Evolutionary conservation across 2,113 vertebrate genomes (phyloP), one percentile per base, ranked within the genome.

Genomic region (Ellobius talpinus): DNA sequence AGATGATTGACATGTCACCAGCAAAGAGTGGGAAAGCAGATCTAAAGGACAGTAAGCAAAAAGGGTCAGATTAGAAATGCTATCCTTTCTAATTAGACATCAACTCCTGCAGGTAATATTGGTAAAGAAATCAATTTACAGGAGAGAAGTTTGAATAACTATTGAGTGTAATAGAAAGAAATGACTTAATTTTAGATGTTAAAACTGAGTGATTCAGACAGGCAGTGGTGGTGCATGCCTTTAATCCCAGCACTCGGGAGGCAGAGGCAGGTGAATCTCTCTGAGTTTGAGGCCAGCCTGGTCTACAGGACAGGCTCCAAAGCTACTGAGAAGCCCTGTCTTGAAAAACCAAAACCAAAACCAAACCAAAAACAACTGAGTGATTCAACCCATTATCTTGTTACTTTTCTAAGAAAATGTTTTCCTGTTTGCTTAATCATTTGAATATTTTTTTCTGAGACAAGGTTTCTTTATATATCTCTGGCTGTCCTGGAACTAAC

Each of bases 351-450:
- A 52, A 47, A 47, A 47, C 47, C 47, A 47, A 52, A 52, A 52
- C 50, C 50, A 52, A 52, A 52, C 50, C 50, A 52, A 52, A 52
- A 52, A 52, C 50, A 52, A 52, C 50, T 52, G 50, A 52, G 50
- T 52, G 50, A 52, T 52, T 52, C 50, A 52, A 52, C 50, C 89
- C 23, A 86, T 79, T 89, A 89, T 58, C 23, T 31, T 92, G n/a
- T 92, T 55, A 16, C 17, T 85, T 85, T 61, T 58, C 65, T 61
- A 89, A 55, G n/a, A 66, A 97, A 91, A 87, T 84, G 55, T 50
- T 84, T 29, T n/a, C 29, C 19, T 31, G 33, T 31, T 47, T 50
- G 29, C n/a, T n/a, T n/a, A n/a, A n/a, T n/a, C n/a, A n/a, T n/a
- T n/a, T n/a, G n/a, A n/a, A n/a, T n/a, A n/a, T n/a, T n/a, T n/a